These are phyloP conservation scores for Pinctada fucata DNA, from an alignment of 2,888 invertebrate species.

Conservation along the genomic window DNA sequence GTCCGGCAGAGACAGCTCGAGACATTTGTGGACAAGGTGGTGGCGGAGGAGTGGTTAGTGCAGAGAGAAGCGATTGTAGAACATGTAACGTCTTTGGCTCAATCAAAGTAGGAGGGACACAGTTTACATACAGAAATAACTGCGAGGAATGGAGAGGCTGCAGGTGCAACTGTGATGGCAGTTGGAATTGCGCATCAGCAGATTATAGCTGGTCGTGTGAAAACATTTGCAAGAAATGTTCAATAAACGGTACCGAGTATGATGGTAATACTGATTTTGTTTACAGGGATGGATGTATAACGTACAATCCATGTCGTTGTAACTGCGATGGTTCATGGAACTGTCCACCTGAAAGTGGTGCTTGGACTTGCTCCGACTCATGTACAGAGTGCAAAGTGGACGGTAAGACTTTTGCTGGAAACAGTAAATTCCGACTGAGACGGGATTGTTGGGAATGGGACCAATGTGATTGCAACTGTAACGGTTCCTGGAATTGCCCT, in stretches of 20 bases:
- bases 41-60: slow-evolving; percentile 17
- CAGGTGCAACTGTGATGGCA: slow-evolving; percentile 60
- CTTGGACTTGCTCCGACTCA: slow-evolving; percentile 47
- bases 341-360: slow-evolving; percentile 51
- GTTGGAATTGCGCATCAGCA: slow-evolving; percentile 55
- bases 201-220: slow-evolving; percentile 33
- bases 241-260: slow-evolving; percentile 52
- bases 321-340: slow-evolving; percentile 54
- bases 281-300: slow-evolving; percentile 39
- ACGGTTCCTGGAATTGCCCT: slow-evolving; percentile 65
- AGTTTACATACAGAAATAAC: slow-evolving; percentile 56
- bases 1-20: slow-evolving; percentile 45
- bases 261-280: slow-evolving; percentile 59
- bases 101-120: slow-evolving; percentile 48
- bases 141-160: slow-evolving; percentile 60
- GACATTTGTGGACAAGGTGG: slow-evolving; percentile 49
- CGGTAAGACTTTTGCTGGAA: slow-evolving; percentile 50
- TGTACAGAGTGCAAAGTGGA: slow-evolving; percentile 59
- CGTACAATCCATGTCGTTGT: slow-evolving; percentile 47
- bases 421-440: slow-evolving; percentile 52
- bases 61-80: slow-evolving; percentile 25
- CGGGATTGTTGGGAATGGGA: slow-evolving; percentile 56
- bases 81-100: slow-evolving; percentile 54
- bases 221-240: slow-evolving; percentile 53
- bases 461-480: slow-evolving; percentile 61